A percentile compares a stretch with the other conserved stretches of the same genome.
Evolutionary conservation across 2,113 vertebrate genomes (phyloP).

Genomic region (Pelecanoides urinatrix): DNA sequence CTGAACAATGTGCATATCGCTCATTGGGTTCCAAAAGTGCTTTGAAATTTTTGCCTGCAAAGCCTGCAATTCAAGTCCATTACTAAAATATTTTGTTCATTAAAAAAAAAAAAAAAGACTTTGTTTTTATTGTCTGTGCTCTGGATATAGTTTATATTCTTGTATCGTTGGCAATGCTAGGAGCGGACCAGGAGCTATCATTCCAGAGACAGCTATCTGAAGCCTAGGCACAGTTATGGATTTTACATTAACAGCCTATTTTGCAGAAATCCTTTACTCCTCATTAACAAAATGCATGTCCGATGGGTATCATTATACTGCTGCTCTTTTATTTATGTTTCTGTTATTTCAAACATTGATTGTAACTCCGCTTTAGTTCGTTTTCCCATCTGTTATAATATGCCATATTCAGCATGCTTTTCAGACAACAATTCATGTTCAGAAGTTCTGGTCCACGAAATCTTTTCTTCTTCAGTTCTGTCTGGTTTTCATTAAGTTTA

Average conservation of each 20-base stretch:
- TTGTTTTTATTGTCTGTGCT: background rate
- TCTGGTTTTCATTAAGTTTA: background rate
- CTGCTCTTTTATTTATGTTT: constrained; percentile 35
- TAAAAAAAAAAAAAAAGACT: background rate
- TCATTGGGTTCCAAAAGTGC: background rate
- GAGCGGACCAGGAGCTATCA: background rate
- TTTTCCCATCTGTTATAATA: constrained; percentile 9
- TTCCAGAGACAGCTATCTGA: constrained; percentile 27
- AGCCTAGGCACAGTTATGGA: constrained; percentile 16
- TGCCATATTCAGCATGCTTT: background rate
- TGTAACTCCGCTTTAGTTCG: background rate
- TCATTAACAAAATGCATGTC: constrained; percentile 52
- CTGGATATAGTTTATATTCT: background rate
- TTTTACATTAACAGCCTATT: constrained; percentile 62
- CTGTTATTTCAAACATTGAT: constrained; percentile 44
- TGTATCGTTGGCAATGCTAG: background rate
- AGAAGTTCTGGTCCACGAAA: constrained; percentile 6
- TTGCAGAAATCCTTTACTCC: constrained; percentile 51
- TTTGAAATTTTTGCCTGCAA: background rate
- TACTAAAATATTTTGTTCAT: background rate
- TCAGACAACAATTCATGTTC: background rate
- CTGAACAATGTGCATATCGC: fast-evolving
- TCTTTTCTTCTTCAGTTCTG: background rate
- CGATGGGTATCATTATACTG: background rate
- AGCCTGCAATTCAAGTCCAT: background rate